Evolutionary conservation across 1,140 invertebrate species (phyloP), one percentile per base, ranked within the genome.

Genomic region (Paralvinella palmiformis): DNA sequence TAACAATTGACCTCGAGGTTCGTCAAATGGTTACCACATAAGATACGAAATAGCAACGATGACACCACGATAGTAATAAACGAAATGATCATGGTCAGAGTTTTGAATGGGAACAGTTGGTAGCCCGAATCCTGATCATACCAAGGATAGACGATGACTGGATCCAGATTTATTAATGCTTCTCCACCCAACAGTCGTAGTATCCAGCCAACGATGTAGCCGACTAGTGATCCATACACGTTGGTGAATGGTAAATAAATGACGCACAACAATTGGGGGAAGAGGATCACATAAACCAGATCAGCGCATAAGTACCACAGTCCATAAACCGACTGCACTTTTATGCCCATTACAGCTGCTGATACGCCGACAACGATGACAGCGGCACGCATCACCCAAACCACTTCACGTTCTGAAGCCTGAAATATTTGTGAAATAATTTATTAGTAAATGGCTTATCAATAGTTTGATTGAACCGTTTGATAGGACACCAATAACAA

Each of bases 251-350:
- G 91, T 79, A 94, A 93, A 82, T 98, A 94, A 4, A 98, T 92
- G 68, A 98, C 94, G 88, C 94, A 95, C 56, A 97, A 84, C 20
- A 98, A 85, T 82, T 96, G 94, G 0, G 96, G 96, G 81, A 98
- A 98, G 60, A 98, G 85, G 73, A 98, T 96, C 56, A 96, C 93
- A 84, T 96, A 98, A 33, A 97, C 94, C 71, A 98, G 81, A 82
- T 98, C 96, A 17, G 94, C 96, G 81, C 94, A 97, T 85, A 98
- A 90, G 59, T 59, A 62, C 94, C 94, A 98, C 15, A 98, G 83
- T 3, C 92, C 93, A 79, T 98, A 98, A 74, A 98, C 96, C 59
- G 94, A 96, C 63, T 92, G 89, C 71, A 98, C 96, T 45, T 91
- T 93, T 55, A 98, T 85, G 1, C 93, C 96, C 91, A 98, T 96